Base-by-base conservation (phyloP, 2,888 invertebrate genomes). In the Diplazon laetatorius region DNA sequence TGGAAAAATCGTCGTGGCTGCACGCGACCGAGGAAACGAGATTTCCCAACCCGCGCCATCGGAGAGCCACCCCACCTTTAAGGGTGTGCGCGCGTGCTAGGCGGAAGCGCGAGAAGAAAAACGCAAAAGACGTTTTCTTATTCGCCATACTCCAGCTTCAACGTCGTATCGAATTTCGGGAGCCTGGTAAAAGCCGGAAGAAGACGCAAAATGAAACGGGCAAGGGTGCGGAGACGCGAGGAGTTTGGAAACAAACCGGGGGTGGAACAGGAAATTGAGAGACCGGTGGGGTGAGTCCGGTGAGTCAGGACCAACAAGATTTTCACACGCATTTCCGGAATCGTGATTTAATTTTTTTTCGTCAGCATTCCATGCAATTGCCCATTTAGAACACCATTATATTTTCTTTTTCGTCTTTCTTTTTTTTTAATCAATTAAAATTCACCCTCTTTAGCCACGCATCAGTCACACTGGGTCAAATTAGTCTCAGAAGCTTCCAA, bases 91-190 rank as follows among this genome's bases (percentile, higher is more conserved):
- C n/a, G n/a, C n/a, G n/a, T n/a, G n/a, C n/a, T n/a, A 52, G 52
- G 60, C 22, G 71, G 63, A 68, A 55, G 22, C 30, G 30, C 48
- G 52, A 37, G 57, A 48, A 55, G 59, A 65, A 52, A 60, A 71
- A 72, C 60, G 46, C 20, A 52, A 25, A 55, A 55, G 55, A 68
- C 55, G 42, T 55, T 52, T 42, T 55, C 68, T 55, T 39, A 52
- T 55, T 68, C 52, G 39, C 42, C n/a, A n/a, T n/a, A 10, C 14
- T 35, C 16, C 57, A 50, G 37, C 55, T 20, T 71, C 37, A n/a
- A n/a, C n/a, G n/a, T n/a, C 72, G 63, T 77, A 75, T 75, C 71
- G 71, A 75, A 71, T 80, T 80, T 77, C 50, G 57, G 18, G 55
- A n/a, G 50, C 37, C 6, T 52, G 62, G 44, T n/a, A n/a, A 62